Base-by-base conservation (phyloP, 2,888 invertebrate species). In the Pollenia labialis region DNA sequence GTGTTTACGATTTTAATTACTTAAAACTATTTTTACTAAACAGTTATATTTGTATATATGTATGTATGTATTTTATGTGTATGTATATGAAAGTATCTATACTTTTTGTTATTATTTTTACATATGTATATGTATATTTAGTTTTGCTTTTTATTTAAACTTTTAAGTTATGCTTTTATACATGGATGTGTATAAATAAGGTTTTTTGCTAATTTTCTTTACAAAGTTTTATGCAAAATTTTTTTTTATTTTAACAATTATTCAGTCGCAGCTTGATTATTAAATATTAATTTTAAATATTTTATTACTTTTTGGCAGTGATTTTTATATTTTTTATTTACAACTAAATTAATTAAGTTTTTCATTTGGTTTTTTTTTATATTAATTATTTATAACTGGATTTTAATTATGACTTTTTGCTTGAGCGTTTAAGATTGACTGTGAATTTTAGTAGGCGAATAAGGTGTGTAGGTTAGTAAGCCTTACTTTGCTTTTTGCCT, bases 241-340 rank as follows among this genome's bases (percentile, higher is more conserved):
- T 64, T 76, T 60, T 42, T 42, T 46, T 16, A 42, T 16, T 48
- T 60, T 87, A 87, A 87, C 81, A 82, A 80, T 76, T 87, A 87
- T 46, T 82, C 85, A 87, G 81, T 86, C 84, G 64, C 69, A 86
- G 68, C 72, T 42, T 69, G 82, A 60, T 72, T 75, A 54, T 66
- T 76, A n/a, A 81, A 74, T 64, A 18, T 44, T 58, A 11, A 42
- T 32, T 44, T 56, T 54, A 64, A 87, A 72, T 54, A 16, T 69
- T 69, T 85, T 85, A 75, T 69, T 80, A 82, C 85, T 89, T 89
- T 91, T 92, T 92, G 92, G 92, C 92, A 92, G 92, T 92, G 92
- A 89, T 90, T 87, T 11, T 75, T 83, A 69, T 83, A 69, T 56
- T 54, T 48, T 14, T 23, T 44, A 50, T 18, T 60, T 77, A 56